Percentiles rank a stretch among this genome's conserved stretches.
phyloP scores from a whole-genome alignment of 2,113 vertebrate species.

The Prietella phreatophila region DNA sequence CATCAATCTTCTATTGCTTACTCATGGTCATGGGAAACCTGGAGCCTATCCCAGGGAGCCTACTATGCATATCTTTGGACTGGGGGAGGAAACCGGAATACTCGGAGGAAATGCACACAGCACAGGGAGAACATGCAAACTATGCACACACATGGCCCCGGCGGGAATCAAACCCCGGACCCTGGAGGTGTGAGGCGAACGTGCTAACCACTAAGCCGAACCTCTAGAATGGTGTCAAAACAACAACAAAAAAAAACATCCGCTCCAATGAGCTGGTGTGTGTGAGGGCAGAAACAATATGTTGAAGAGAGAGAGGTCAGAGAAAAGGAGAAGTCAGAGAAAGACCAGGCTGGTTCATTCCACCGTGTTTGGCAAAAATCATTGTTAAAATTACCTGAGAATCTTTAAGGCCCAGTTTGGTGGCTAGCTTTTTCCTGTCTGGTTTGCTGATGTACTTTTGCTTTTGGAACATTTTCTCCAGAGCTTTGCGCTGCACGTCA shows the following conservation, averaged over 20 bases:
- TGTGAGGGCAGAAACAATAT: constrained; percentile 53
- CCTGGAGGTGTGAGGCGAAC: no score
- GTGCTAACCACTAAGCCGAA: no score
- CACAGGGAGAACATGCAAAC: no score
- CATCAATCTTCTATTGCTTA: no score
- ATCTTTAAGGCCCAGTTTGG: constrained; percentile 92
- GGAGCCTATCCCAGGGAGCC: no score
- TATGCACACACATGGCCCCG: no score
- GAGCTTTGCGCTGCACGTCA: constrained; percentile 91
- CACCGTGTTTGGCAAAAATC: not conserved
- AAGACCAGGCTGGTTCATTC: not conserved
- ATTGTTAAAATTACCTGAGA: constrained; percentile 79
- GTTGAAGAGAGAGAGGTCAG: constrained; percentile 12
- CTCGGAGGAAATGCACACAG: no score
- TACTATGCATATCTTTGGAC: no score
- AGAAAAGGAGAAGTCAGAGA: not conserved
- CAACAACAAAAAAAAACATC: not conserved
- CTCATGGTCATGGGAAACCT: no score
- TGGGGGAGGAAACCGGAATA: no score
- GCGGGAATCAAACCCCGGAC: no score
- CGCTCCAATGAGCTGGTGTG: not conserved
- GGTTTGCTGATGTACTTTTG: constrained; percentile 99
- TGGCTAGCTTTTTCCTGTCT: constrained; percentile 90
- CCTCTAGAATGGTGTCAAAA: not conserved
- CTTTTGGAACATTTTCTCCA: constrained; percentile 99